phyloP scores from a whole-genome alignment of 1,140 invertebrate species.

The Chionoecetes opilio region DNA sequence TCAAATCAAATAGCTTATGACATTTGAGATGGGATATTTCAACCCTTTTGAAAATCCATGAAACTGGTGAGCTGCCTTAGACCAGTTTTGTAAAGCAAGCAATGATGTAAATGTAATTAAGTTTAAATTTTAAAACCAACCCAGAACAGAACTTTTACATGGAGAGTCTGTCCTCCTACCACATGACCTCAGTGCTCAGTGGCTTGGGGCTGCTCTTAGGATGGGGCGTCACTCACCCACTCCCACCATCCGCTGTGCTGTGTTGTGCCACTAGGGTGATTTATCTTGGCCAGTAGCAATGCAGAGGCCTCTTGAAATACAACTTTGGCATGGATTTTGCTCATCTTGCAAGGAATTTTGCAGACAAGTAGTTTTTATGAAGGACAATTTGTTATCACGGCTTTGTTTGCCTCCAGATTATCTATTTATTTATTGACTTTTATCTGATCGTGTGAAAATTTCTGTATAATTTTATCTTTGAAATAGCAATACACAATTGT shows the following conservation, averaged over 20 bases:
- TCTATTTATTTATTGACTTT: slow-evolving; percentile 4
- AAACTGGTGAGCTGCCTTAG: slow-evolving; percentile 71
- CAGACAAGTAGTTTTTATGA: slow-evolving; percentile 52
- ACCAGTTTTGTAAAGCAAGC: slow-evolving; percentile 73
- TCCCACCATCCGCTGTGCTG: slow-evolving; percentile 65
- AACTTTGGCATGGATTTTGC: slow-evolving; percentile 73
- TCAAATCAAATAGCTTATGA: slow-evolving; percentile 65
- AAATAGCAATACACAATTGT: neutral
- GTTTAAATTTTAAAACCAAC: slow-evolving; percentile 65
- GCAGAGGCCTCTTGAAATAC: slow-evolving; percentile 61
- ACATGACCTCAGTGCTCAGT: slow-evolving; percentile 74
- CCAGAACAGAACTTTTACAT: slow-evolving; percentile 65
- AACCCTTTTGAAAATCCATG: slow-evolving; percentile 64
- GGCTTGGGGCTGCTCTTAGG: slow-evolving; percentile 74
- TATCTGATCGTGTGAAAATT: neutral
- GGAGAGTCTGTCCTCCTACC: slow-evolving; percentile 74
- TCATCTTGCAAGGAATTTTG: slow-evolving; percentile 71
- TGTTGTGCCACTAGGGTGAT: slow-evolving; percentile 74
- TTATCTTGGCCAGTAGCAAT: slow-evolving; percentile 66
- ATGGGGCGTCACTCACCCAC: slow-evolving; percentile 54
- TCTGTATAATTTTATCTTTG: neutral
- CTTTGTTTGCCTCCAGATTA: slow-evolving; percentile 64
- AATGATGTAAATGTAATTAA: slow-evolving; percentile 64
- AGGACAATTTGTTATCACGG: slow-evolving; percentile 65
- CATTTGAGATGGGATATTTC: slow-evolving; percentile 41